Evolutionary conservation across 2,113 vertebrate genomes (phyloP).

Genomic region (Sebastes fasciatus): DNA sequence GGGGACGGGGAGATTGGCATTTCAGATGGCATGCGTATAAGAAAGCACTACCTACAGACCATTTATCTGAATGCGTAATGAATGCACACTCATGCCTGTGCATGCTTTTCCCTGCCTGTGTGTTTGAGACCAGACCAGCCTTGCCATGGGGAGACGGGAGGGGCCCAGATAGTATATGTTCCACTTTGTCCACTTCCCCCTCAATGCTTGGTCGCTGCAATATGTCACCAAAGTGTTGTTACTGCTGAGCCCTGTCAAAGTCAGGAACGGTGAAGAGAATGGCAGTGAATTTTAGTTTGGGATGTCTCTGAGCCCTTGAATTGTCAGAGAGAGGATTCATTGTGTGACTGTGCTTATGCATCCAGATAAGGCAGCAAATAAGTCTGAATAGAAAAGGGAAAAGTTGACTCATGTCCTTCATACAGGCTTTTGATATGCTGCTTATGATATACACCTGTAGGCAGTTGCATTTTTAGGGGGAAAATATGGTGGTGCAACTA

Average conservation of each 20-base stretch:
- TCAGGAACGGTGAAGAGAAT: not conserved
- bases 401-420: not conserved
- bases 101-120: conserved; percentile 77
- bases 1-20: conserved; percentile 26
- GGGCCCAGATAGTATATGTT: conserved; percentile 44
- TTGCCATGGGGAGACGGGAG: conserved; percentile 72
- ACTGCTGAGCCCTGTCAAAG: not conserved
- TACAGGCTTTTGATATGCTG: not conserved
- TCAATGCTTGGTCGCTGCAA: conserved; percentile 58
- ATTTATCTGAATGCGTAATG: conserved; percentile 48
- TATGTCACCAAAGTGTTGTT: conserved; percentile 21
- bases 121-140: conserved; percentile 76
- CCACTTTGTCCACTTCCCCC: conserved; percentile 44
- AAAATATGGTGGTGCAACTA: not conserved
- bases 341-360: not conserved
- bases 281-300: conserved; percentile 3
- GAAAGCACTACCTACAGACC: conserved; percentile 26
- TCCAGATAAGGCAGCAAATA: not conserved
- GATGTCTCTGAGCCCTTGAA: not conserved
- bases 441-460: not conserved
- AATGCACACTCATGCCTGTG: conserved; percentile 74
- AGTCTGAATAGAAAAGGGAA: not conserved
- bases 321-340: not conserved
- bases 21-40: conserved; percentile 42
- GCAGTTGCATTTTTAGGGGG: not conserved